Percentiles rank a stretch among this genome's conserved stretches.
phyloP scores from a whole-genome alignment of 1,140 invertebrate genomes.

The Drosophila neocordata region DNA sequence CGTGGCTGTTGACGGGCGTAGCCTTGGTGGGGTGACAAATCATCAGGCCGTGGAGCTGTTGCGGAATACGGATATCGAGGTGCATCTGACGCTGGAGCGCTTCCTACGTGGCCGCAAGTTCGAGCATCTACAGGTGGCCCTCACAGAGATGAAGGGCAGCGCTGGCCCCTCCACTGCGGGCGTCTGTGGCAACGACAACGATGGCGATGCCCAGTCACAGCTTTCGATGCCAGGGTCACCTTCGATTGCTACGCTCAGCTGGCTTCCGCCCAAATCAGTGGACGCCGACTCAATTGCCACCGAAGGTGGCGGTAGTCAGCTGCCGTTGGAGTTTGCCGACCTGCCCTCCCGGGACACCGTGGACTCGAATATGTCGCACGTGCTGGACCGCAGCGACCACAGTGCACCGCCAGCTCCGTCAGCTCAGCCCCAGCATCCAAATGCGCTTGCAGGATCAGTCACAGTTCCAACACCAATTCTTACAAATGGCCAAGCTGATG shows the following conservation, averaged over 20 bases:
- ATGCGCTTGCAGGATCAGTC: background rate
- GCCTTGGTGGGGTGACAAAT: slow-evolving; percentile 92
- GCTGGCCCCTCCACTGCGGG: slow-evolving; percentile 22
- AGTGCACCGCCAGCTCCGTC: slow-evolving; percentile 44
- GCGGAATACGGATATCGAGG: slow-evolving; percentile 91
- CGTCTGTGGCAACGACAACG: slow-evolving; percentile 31
- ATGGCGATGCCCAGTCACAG: slow-evolving; percentile 84
- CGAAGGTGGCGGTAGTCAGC: slow-evolving; percentile 75
- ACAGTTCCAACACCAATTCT: slow-evolving; percentile 15
- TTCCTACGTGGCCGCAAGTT: slow-evolving; percentile 94
- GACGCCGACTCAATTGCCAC: slow-evolving; percentile 85
- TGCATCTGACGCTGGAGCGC: slow-evolving; percentile 91
- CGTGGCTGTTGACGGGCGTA: slow-evolving; percentile 92
- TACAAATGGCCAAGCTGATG: slow-evolving; percentile 51
- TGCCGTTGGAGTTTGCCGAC: slow-evolving; percentile 85
- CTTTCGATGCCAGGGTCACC: slow-evolving; percentile 86
- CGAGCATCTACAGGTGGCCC: slow-evolving; percentile 93
- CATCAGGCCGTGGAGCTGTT: slow-evolving; percentile 94
- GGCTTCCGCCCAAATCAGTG: slow-evolving; percentile 85
- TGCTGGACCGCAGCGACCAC: slow-evolving; percentile 80
- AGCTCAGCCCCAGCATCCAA: slow-evolving; percentile 20
- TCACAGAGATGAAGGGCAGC: slow-evolving; percentile 86
- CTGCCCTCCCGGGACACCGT: slow-evolving; percentile 87
- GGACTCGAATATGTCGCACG: slow-evolving; percentile 84
- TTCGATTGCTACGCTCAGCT: slow-evolving; percentile 89